Evolutionary conservation across 2,888 invertebrate species (phyloP).

Genomic region (Hypomecis atomaria): DNA sequence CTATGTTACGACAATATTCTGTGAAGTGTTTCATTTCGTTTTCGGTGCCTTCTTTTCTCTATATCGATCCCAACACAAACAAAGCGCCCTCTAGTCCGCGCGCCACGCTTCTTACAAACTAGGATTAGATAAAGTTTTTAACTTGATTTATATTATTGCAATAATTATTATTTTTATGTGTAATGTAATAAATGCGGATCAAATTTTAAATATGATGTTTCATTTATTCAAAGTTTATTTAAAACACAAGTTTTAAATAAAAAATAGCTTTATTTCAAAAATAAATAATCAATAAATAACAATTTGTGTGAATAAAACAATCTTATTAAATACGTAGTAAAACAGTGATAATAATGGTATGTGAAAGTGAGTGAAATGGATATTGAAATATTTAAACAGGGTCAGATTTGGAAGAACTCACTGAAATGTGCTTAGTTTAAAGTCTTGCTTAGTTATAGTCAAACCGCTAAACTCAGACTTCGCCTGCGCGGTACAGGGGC

Average conservation of each 20-base stretch:
- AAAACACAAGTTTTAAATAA: slow-evolving; percentile 21
- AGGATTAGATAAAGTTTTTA: slow-evolving; percentile 61
- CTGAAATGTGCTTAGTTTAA: too few relatives aligned
- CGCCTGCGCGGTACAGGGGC: too few relatives aligned
- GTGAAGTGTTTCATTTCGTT: too few relatives aligned
- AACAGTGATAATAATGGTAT: slow-evolving; percentile 29
- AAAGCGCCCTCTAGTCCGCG: slow-evolving; percentile 70
- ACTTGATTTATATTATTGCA: slow-evolving; percentile 67
- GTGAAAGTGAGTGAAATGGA: slow-evolving; percentile 11
- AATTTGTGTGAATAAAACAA: slow-evolving; percentile 47
- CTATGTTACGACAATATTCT: too few relatives aligned
- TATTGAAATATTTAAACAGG: slow-evolving; percentile 1
- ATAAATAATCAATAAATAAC: slow-evolving; percentile 77
- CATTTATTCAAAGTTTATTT: slow-evolving; percentile 38
- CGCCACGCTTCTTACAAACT: slow-evolving; percentile 60
- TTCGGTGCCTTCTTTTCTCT: slow-evolving; percentile 11
- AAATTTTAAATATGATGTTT: slow-evolving; percentile 62
- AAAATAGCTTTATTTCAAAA: slow-evolving; percentile 71
- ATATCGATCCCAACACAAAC: slow-evolving; percentile 31
- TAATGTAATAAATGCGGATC: slow-evolving; percentile 77
- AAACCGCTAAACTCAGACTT: too few relatives aligned
- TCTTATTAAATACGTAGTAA: slow-evolving; percentile 34
- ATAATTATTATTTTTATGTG: slow-evolving; percentile 74
- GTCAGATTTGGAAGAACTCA: slow-evolving; percentile 1
- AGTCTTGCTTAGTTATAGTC: too few relatives aligned